A percentile compares a stretch with the other conserved stretches of the same genome.
These are phyloP conservation scores for Coryphaenoides rupestris DNA, from an alignment of 2,113 vertebrate genomes.

Conservation along the genomic window DNA sequence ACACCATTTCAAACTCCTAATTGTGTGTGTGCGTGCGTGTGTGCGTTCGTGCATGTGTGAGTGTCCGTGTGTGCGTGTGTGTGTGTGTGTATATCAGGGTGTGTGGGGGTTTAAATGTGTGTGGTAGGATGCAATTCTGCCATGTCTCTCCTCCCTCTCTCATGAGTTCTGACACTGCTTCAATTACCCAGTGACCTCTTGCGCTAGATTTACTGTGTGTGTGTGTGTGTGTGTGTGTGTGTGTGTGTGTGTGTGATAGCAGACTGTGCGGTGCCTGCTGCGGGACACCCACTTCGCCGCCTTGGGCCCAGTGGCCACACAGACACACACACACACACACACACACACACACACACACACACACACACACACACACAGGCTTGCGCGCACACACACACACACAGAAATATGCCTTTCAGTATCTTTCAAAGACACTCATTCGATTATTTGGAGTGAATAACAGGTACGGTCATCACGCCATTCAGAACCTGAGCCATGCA, in stretches of 20 bases:
- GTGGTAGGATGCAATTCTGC: constrained; percentile 20
- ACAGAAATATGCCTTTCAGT: no score
- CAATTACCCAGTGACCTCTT: constrained; percentile 60
- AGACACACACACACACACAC: constrained; percentile 32
- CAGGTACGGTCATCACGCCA: no score
- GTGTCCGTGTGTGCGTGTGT: constrained; percentile 8
- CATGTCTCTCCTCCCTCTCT: constrained; percentile 27
- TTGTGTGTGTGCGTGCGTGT: no score
- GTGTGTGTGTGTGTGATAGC: constrained; percentile 24
- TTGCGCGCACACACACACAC: no score
- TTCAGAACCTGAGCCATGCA: no score
- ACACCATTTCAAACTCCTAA: no score
- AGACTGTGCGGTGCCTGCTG: constrained; percentile 54
- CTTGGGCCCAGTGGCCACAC: constrained; percentile 39
- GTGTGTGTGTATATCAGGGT: constrained; percentile 3
- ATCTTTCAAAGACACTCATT: no score
- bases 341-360: no score
- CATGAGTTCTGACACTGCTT: constrained; percentile 56
- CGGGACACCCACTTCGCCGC: constrained; percentile 63
- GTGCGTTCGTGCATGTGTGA: background rate
- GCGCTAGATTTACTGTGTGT: no score
- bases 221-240: constrained; percentile 3
- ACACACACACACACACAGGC: no score
- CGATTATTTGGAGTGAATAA: no score
- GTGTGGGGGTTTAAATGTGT: background rate